Conservation (phyloP, 2,797 vertebrate genomes). For the Catharus ustulatus region DNA sequence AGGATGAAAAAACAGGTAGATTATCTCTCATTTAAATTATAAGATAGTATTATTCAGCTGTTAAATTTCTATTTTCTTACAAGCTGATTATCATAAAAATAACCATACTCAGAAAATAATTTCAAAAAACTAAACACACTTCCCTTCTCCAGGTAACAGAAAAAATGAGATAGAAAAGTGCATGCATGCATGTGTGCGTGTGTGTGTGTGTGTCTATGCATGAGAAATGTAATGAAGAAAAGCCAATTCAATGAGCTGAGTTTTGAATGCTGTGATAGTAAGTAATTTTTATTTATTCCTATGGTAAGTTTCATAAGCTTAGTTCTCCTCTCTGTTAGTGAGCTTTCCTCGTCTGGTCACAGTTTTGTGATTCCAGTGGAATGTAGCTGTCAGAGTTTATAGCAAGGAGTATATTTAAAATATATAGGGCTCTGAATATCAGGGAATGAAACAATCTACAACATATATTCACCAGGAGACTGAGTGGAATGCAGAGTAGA, state of each 20-base stretch:
- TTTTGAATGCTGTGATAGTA: constrained; percentile 3
- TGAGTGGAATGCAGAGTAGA: constrained; percentile 27
- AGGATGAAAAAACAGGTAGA: not conserved
- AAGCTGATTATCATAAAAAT: not conserved
- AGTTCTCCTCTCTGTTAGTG: constrained; percentile 11
- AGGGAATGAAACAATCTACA: constrained; percentile 48
- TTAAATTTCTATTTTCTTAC: not conserved
- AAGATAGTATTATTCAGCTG: not conserved
- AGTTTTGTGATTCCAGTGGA: constrained; percentile 50
- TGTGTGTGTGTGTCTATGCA: not conserved
- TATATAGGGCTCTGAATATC: constrained; percentile 38
- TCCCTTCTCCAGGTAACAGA: not conserved
- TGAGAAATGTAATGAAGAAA: constrained; percentile 18
- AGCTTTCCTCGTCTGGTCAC: constrained; percentile 61
- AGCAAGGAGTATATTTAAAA: constrained; percentile 60
- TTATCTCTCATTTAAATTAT: not conserved
- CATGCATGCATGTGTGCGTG: not conserved
- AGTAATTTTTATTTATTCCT: constrained; percentile 59
- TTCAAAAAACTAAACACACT: not conserved
- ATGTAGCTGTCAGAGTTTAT: constrained; percentile 63
- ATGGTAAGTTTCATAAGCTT: constrained; percentile 31
- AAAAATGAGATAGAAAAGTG: not conserved
- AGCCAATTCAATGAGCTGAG: not conserved
- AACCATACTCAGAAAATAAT: not conserved
- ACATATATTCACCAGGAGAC: constrained; percentile 27